These are phyloP conservation scores for Atherix ibis DNA, from an alignment of 2,888 invertebrate genomes.

Conservation along the genomic window DNA sequence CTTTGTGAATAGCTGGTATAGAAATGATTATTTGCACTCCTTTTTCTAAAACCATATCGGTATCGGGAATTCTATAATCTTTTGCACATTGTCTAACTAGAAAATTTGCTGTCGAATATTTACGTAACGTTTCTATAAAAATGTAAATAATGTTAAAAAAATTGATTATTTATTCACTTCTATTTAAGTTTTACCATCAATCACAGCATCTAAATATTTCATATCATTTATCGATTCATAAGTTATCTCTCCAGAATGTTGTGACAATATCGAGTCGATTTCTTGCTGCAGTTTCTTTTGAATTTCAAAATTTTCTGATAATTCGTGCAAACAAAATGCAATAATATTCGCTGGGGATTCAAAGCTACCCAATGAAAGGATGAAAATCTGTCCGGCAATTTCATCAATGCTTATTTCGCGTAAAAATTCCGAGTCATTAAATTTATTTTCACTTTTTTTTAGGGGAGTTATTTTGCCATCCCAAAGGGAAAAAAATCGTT, in stretches of 20 bases:
- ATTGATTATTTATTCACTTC: neutral
- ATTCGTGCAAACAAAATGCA: conserved; percentile 3
- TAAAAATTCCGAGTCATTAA: no score
- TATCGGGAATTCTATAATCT: neutral
- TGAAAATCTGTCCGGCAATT: neutral
- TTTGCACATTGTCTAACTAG: neutral
- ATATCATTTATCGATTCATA: conserved; percentile 4
- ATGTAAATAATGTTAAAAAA: conserved; percentile 9
- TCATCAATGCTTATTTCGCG: no score
- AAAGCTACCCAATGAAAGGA: neutral
- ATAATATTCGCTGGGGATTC: neutral
- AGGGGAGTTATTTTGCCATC: no score
- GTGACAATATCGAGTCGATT: conserved; percentile 1
- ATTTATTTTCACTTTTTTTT: no score
- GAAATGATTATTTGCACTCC: neutral
- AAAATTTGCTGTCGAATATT: neutral
- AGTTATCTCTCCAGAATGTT: conserved; percentile 2
- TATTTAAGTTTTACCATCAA: neutral
- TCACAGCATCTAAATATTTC: conserved; percentile 1
- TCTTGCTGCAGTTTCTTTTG: conserved; percentile 5
- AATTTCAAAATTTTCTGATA: conserved; percentile 1
- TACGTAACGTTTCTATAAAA: neutral
- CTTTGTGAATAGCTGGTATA: neutral
- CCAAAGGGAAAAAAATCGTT: no score
- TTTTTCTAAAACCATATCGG: neutral